Evolutionary conservation across 2,888 invertebrate species (phyloP).

Genomic region (Hermodice carunculata): DNA sequence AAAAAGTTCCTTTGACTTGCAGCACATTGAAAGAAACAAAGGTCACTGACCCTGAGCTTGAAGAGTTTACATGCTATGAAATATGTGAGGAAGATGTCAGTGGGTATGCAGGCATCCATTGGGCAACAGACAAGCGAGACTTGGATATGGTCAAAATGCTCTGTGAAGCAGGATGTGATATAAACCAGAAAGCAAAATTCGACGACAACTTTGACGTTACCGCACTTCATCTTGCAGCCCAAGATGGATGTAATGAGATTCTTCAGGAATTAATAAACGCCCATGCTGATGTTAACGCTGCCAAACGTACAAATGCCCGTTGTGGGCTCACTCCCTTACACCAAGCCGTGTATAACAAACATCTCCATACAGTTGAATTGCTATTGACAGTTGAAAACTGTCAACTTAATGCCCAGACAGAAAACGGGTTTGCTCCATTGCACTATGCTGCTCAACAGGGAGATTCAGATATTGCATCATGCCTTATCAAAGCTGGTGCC

Average conservation of each 20-base stretch:
- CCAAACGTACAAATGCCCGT: conserved; percentile 12
- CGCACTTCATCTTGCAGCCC: conserved; percentile 13
- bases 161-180: neutral
- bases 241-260: conserved; percentile 13
- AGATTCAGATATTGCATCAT: conserved; percentile 11
- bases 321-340: conserved; percentile 16
- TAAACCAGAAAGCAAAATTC: conserved; percentile 15
- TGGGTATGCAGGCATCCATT: conserved; percentile 17
- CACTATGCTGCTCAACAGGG: conserved; percentile 45
- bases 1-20: no score
- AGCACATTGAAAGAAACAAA: no score
- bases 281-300: conserved; percentile 2
- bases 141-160: conserved; percentile 2
- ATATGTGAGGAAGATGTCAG: neutral
- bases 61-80: no score
- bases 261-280: conserved; percentile 13
- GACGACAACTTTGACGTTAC: conserved; percentile 14
- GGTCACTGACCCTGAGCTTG: no score
- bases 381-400: conserved; percentile 26
- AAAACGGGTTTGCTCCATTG: conserved; percentile 38
- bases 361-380: conserved; percentile 4
- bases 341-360: conserved; percentile 20
- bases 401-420: conserved; percentile 34
- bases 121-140: conserved; percentile 22
- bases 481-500: conserved; percentile 25